phyloP scores from a whole-genome alignment of 92 coral and sea anemone genomes.

The Porites lobata region DNA sequence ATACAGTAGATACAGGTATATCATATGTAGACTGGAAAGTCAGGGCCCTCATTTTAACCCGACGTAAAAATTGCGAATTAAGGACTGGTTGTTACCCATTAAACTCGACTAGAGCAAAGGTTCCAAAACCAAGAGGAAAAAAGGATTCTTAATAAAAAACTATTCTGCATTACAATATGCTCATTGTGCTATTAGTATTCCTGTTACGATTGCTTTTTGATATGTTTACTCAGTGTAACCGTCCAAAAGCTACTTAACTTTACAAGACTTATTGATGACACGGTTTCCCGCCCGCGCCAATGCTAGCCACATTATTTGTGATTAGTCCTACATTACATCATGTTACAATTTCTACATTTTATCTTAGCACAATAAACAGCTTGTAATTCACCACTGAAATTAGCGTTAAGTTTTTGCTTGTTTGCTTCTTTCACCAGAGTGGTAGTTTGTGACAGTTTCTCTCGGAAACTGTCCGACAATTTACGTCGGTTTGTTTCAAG shows the following conservation, averaged over 20 bases:
- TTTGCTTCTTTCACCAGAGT: background rate
- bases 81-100: background rate
- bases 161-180: background rate
- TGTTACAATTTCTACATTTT: too few relatives aligned
- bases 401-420: too few relatives aligned
- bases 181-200: background rate
- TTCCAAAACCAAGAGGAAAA: background rate
- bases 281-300: too few relatives aligned
- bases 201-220: background rate
- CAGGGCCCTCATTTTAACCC: background rate
- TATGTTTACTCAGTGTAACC: too few relatives aligned
- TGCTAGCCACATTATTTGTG: too few relatives aligned
- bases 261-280: too few relatives aligned
- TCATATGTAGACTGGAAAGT: constrained; percentile 3
- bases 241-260: too few relatives aligned
- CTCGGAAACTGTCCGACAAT: background rate
- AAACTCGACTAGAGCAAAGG: background rate
- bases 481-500: background rate
- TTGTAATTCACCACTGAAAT: too few relatives aligned
- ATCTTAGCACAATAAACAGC: too few relatives aligned
- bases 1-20: constrained; percentile 3
- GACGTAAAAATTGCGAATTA: background rate
- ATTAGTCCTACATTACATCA: too few relatives aligned
- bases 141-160: too few relatives aligned
- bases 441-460: background rate